phyloP scores from a whole-genome alignment of 2,113 vertebrate genomes.

The Sialia sialis region DNA sequence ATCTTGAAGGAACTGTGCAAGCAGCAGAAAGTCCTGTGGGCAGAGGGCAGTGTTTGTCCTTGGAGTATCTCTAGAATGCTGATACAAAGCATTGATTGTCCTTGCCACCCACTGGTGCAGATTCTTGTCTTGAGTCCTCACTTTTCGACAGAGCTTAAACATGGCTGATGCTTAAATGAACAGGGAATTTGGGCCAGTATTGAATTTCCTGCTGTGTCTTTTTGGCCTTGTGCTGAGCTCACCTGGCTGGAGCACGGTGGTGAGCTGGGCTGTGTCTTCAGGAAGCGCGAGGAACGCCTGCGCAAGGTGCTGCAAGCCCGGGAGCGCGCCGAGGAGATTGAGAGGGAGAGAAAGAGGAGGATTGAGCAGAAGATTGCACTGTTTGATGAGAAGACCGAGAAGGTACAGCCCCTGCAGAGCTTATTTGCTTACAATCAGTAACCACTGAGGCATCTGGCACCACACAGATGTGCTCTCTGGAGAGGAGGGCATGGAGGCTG shows the following conservation, averaged over 20 bases:
- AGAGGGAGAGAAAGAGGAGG: slow-evolving; percentile 87
- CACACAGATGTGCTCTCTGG: not conserved
- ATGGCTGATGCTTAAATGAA: not conserved
- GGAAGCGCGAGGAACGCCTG: slow-evolving; percentile 88
- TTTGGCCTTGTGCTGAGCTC: not conserved
- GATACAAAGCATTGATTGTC: not conserved
- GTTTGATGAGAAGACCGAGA: slow-evolving; percentile 88
- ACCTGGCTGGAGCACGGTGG: rapidly evolving
- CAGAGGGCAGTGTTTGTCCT: not conserved
- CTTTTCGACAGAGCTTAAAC: not conserved
- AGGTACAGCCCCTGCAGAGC: slow-evolving; percentile 63
- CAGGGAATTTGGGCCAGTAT: rapidly evolving
- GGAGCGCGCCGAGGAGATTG: slow-evolving; percentile 83
- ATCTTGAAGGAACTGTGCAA: not conserved
- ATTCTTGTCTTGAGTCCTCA: not conserved
- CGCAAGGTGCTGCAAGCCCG: slow-evolving; percentile 85
- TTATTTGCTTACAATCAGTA: not conserved
- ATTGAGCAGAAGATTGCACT: slow-evolving; percentile 90
- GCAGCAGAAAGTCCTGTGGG: not conserved
- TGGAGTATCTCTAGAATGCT: not conserved
- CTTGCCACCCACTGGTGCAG: not conserved
- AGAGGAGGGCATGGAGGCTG: not conserved
- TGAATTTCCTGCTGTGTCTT: not conserved
- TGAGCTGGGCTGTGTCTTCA: slow-evolving; percentile 27
- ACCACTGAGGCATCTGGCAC: not conserved